Evolutionary conservation across 2,888 invertebrate genomes (phyloP), one percentile per base, ranked within the genome.

Genomic region (Acanthosepion lycidas): DNA sequence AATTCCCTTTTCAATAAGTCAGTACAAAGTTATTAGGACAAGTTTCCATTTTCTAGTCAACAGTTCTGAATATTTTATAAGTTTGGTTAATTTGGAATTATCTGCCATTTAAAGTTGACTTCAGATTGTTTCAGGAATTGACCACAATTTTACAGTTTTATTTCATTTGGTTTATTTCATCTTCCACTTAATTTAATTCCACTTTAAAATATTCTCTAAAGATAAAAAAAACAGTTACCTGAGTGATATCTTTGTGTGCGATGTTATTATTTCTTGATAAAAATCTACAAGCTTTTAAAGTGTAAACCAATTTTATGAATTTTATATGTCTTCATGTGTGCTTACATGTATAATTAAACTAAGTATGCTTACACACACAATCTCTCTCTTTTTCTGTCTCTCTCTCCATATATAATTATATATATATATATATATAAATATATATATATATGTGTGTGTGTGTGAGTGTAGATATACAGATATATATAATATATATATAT

Each of bases 41-140:
- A 78, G 78, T 78, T 78, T 78, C 78, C 28, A 78, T n/a, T 78
- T n/a, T 28, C 78, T n/a, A 28, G 78, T 9, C 78, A 78, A 78
- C 78, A 78, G 78, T 28, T 78, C 28, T 78, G 78, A 78, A 78
- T 78, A 78, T 78, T 78, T 78, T 78, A 78, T 78, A 78, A 78
- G 28, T 78, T 78, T 28, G 9, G 9, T 6, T 78, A 78, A 78
- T 78, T 78, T 78, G 78, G 78, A 78, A 78, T 78, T 78, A 78
- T 78, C n/a, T 78, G 78, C n/a, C 33, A 78, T 78, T 78, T 78
- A 33, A 78, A 9, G 23, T 59, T 20, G 20, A 78, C 78, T 78
- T 33, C n/a, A 15, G 78, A 78, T 78, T 78, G n/a, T 78, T 78
- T 78, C 15, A n/a, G 15, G n/a, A 78, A n/a, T 33, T 33, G n/a